phyloP scores from a whole-genome alignment of 1,140 invertebrate genomes.

The Drosophila ironensis region DNA sequence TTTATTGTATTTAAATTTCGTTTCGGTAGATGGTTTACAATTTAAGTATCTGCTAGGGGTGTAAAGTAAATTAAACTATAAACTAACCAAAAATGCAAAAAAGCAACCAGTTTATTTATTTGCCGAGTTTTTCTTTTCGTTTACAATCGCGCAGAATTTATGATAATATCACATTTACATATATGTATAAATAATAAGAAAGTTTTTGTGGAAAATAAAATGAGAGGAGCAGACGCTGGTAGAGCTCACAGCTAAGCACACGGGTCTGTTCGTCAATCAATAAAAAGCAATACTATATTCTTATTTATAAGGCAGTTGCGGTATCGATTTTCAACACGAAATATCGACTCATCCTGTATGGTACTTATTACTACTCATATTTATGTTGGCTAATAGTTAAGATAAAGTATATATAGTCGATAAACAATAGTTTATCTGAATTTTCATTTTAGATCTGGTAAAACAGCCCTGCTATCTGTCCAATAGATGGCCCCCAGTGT shows the following conservation, averaged over 20 bases:
- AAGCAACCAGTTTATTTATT: not conserved
- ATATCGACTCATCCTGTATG: slow-evolving; percentile 19
- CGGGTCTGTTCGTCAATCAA: slow-evolving; percentile 18
- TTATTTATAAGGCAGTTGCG: slow-evolving; percentile 72
- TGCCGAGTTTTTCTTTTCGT: slow-evolving; percentile 14
- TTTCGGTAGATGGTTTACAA: slow-evolving; percentile 14
- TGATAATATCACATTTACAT: slow-evolving; percentile 74
- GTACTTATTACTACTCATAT: not conserved
- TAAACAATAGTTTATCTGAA: slow-evolving; percentile 16
- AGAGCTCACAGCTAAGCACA: slow-evolving; percentile 40
- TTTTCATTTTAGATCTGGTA: slow-evolving; percentile 30
- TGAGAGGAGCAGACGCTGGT: slow-evolving; percentile 2
- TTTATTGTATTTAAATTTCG: slow-evolving; percentile 3
- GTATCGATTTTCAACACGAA: slow-evolving; percentile 34
- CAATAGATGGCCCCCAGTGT: slow-evolving; percentile 36
- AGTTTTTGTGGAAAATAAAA: slow-evolving; percentile 15
- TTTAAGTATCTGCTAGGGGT: slow-evolving; percentile 6
- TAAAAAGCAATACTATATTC: slow-evolving; percentile 58
- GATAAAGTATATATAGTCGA: slow-evolving; percentile 1
- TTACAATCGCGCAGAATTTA: slow-evolving; percentile 54
- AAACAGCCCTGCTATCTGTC: slow-evolving; percentile 38
- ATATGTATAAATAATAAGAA: slow-evolving; percentile 73
- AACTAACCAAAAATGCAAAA: slow-evolving; percentile 20
- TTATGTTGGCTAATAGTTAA: slow-evolving; percentile 3
- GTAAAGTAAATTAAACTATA: slow-evolving; percentile 20